These are phyloP conservation scores for Sitophilus oryzae DNA, from an alignment of 1,140 invertebrate species.

Conservation along the genomic window DNA sequence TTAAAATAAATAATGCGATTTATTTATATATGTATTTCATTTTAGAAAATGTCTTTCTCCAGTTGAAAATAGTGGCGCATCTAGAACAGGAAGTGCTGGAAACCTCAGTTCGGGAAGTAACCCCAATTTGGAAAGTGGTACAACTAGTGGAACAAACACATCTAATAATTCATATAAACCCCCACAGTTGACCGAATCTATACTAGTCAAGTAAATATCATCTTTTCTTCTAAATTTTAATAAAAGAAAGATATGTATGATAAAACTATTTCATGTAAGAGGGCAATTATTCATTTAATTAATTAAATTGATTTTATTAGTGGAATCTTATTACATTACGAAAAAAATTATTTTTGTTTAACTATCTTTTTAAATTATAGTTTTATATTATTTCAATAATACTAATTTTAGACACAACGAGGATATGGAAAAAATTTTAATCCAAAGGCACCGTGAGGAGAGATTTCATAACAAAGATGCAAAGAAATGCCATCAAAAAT, in stretches of 20 bases:
- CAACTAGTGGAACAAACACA: conserved; percentile 45
- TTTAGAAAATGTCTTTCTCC: conserved; percentile 47
- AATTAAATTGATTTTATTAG: too few relatives aligned
- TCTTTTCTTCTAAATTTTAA: neutral
- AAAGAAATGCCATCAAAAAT: conserved; percentile 40
- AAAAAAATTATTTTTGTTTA: too few relatives aligned
- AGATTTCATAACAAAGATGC: conserved; percentile 49
- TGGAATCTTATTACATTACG: too few relatives aligned
- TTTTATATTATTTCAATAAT: neutral
- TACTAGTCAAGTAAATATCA: conserved; percentile 46
- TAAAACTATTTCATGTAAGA: too few relatives aligned
- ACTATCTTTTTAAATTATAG: neutral
- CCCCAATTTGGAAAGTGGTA: conserved; percentile 46
- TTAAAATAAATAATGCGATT: too few relatives aligned
- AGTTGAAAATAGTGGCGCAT: conserved; percentile 48
- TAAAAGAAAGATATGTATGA: neutral
- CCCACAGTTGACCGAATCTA: conserved; percentile 57
- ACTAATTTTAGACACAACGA: conserved; percentile 58
- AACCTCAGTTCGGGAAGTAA: conserved; percentile 51
- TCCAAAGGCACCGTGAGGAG: conserved; percentile 62
- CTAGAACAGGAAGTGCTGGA: conserved; percentile 53
- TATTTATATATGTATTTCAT: too few relatives aligned
- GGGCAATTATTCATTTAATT: too few relatives aligned
- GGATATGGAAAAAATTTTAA: conserved; percentile 71
- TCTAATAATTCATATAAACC: conserved; percentile 45